Base-by-base conservation (phyloP, 2,888 invertebrate species). In the Drosophila aldrichi region DNA sequence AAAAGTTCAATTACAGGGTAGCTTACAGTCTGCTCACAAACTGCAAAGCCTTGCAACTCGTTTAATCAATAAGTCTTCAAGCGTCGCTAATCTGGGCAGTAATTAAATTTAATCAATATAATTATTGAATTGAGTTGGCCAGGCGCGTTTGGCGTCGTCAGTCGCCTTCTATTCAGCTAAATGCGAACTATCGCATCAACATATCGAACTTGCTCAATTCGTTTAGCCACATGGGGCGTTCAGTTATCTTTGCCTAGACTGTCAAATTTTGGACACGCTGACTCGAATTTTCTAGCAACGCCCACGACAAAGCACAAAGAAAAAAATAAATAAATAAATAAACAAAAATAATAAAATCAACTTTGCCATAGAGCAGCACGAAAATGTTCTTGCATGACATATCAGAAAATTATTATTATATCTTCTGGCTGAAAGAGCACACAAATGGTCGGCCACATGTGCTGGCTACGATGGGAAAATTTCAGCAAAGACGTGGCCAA, bases 391-490 rank as follows among this genome's bases (percentile, higher is more conserved):
- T 67, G 68, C 71, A 71, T 88, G 88, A 89, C 82, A 82, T 89
- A 89, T 85, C 82, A 79, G 67, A 84, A 89, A 84, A 84, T 79
- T 88, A 88, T 84, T 82, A 88, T 89, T 88, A 79, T 89, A 82
- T 84, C 79, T 81, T 76, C 76, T 72, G 62, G 76, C 49, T 64
- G 55, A 89, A 70, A 78, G 69, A 81, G 85, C 85, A 78, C 65
- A 84, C 85, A 81, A 78, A 70, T 84, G 82, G 84, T 77, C 74
- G 85, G 84, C 81, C 77, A 29, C 36, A 59, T 67, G 75, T 57
- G 75, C 69, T 65, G 44, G 59, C 54, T 68, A 69, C 69, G 82
- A 82, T 82, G 82, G 88, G 82, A 82, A 82, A 83, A 80, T 65
- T 29, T 29, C 41, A 65, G 57, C 60, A 62, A 69, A 74, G 74